phyloP scores from a whole-genome alignment of 1,140 invertebrate genomes.

The Nylanderia fulva region DNA sequence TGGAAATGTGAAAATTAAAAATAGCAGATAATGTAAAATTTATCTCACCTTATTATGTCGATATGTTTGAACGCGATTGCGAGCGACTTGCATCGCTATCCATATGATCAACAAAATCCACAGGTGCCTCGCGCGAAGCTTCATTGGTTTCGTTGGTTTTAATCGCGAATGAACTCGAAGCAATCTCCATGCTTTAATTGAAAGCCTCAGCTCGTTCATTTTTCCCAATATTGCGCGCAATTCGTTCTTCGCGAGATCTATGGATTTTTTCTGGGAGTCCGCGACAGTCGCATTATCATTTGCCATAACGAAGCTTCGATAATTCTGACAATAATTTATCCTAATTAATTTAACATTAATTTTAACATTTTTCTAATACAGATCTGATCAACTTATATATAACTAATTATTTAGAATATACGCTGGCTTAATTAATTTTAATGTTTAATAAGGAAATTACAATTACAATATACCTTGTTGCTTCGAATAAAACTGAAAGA shows the following conservation, averaged over 20 bases:
- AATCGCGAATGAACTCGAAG: conserved; percentile 61
- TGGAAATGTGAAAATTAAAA: conserved; percentile 1
- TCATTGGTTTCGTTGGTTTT: conserved; percentile 37
- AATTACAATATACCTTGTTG: not conserved
- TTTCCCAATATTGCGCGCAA: conserved; percentile 67
- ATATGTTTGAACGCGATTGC: conserved; percentile 54
- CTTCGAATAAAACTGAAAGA: not conserved
- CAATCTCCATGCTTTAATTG: conserved; percentile 55
- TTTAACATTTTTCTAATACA: not conserved
- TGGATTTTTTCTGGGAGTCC: conserved; percentile 55
- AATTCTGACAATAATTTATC: not conserved
- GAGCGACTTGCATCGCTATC: conserved; percentile 53
- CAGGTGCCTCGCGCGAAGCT: conserved; percentile 60
- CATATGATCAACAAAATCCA: conserved; percentile 66
- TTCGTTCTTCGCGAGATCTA: conserved; percentile 74
- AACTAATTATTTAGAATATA: not conserved
- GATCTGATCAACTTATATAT: not conserved
- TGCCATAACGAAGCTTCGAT: conserved; percentile 61
- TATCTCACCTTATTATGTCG: conserved; percentile 69
- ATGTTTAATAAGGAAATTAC: not conserved
- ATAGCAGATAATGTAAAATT: not conserved
- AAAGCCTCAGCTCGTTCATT: conserved; percentile 61
- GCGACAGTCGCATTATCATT: conserved; percentile 51
- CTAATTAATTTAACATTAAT: not conserved
- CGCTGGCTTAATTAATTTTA: not conserved